Evolutionary conservation across 2,888 invertebrate genomes (phyloP), one percentile per base, ranked within the genome.

Genomic region (Drosophila falleni): DNA sequence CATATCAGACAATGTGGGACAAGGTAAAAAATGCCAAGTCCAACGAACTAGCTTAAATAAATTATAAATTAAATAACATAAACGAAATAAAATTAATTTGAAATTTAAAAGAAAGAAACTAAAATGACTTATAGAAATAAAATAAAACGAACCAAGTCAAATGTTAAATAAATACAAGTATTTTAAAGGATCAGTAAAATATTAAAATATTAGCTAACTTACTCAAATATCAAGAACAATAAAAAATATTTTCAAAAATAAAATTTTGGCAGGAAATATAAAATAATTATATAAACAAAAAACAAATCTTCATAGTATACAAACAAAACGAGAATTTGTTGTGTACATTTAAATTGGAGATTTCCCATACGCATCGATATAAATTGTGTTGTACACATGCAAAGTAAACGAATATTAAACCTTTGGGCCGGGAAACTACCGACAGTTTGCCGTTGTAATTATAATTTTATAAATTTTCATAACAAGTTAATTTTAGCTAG

Each of bases 1-100:
- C 71, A 74, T 66, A 68, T 67, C 39, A 29, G 16, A 29, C 26
- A 42, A 29, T 29, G 29, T 29, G 29, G 29, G 29, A 29, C 0
- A 29, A 29, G 29, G 29, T 31, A 10, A 31, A 8, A 29, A 6
- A 29, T 8, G 49, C 39, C 35, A 54, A 47, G 1, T 8, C 1
- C 29, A 29, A 29, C 26, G 51, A 42, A 41, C 15, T 44, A 11
- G 11, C 10, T 16, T 9, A 16, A 10, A 16, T 16, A 3, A 41
- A 3, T 5, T 16, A 16, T 16, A 41, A 16, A 10, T 41, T 16
- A 41, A 16, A 41, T 41, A 16, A 23, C 13, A 13, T 9, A 9
- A 55, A 41, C 53, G 33, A 6, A 37, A 16, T 47, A 26, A 15
- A 51, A 41, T 33, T 15, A 39, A 11, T 13, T n/a, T 33, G 8